Evolutionary conservation across 2,888 invertebrate species (phyloP), one percentile per base, ranked within the genome.

Genomic region (Andrena camellia): DNA sequence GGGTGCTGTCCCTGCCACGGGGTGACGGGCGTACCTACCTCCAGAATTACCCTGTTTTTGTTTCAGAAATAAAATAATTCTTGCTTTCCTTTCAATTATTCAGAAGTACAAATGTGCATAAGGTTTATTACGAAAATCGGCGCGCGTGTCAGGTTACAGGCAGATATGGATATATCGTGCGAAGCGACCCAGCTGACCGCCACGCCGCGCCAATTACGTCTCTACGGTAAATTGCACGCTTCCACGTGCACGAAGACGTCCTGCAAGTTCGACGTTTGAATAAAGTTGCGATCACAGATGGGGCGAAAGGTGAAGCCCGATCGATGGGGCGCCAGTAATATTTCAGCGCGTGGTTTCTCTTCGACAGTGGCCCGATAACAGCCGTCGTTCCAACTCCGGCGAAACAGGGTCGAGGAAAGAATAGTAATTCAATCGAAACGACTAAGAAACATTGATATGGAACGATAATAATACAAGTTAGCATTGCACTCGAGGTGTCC

Each of bases 161-260:
- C 42, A 17, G 42, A 42, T 42, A 42, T 42, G 17, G 42, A 42
- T 42, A 59, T 62, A 71, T 62, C 66, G 71, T 72, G 76, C 60
- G 67, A 72, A 67, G 26, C 33, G 57, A 63, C 35, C 72, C 68
- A 81, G 77, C 64, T 73, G 71, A 72, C 60, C 59, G 60, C 62
- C 57, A 33, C 80, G 42, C 52, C 64, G 50, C 20, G 20, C 20
- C 50, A 72, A 77, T 77, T 77, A 77, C 77, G 75, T 75, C n/a
- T 20, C 52, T 23, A 50, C 6, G 63, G 10, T 59, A 72, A 81
- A 83, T 83, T 69, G 72, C 62, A 54, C 29, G 33, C 60, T 26
- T 52, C 66, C 57, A 33, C 54, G 60, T 26, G 29, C 50, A 33
- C 42, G 42, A 42, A 54, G 35, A 64, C 26, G 63, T 69, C 31